phyloP scores from a whole-genome alignment of 2,113 vertebrate genomes.

The Vimba vimba region DNA sequence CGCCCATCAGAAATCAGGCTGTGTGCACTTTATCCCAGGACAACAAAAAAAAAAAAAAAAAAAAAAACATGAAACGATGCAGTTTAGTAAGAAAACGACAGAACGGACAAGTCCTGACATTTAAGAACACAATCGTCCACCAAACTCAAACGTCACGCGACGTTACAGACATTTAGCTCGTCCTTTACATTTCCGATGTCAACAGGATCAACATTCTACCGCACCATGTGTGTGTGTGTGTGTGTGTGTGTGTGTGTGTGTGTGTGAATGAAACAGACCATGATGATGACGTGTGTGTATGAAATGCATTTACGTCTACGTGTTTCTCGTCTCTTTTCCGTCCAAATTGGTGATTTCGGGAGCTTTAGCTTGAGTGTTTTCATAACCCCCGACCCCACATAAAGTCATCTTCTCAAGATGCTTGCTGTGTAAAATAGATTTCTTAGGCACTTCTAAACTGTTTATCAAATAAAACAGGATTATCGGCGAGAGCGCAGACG shows the following conservation, averaged over 20 bases:
- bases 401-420: slow-evolving; percentile 56
- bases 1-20: slow-evolving; percentile 15
- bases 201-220: slow-evolving; percentile 72
- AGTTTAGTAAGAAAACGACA: not conserved
- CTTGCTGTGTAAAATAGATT: slow-evolving; percentile 64
- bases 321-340: not conserved
- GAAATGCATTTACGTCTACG: slow-evolving; percentile 18
- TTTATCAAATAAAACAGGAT: slow-evolving; percentile 78
- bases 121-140: slow-evolving; percentile 55
- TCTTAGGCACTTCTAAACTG: slow-evolving; percentile 81
- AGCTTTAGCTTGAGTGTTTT: slow-evolving; percentile 13
- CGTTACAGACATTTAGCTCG: slow-evolving; percentile 38
- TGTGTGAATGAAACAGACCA: not conserved
- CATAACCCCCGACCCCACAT: slow-evolving; percentile 21
- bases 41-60: no score
- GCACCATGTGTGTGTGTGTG: slow-evolving; percentile 31
- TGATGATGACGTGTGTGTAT: not conserved
- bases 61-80: not conserved
- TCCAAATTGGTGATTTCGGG: not conserved
- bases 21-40: not conserved
- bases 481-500: slow-evolving; percentile 69
- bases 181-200: slow-evolving; percentile 65
- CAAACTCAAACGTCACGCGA: slow-evolving; percentile 44
- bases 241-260: no score
- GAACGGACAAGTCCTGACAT: not conserved